These are phyloP conservation scores for Sericinus montela DNA, from an alignment of 2,888 invertebrate genomes.

Conservation along the genomic window DNA sequence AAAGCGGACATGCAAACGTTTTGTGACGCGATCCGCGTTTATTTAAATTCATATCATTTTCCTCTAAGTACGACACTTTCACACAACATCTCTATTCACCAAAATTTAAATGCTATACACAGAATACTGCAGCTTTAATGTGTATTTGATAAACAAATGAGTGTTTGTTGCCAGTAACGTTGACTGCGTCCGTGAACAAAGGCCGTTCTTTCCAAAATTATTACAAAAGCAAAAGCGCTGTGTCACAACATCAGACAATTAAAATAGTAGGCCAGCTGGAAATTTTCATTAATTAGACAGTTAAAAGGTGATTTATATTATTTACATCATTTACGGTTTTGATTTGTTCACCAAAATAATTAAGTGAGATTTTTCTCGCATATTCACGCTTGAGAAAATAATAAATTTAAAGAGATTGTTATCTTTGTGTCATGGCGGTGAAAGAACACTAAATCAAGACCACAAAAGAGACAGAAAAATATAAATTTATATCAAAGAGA, in stretches of 20 bases:
- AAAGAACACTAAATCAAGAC: no score
- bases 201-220: constrained; percentile 66
- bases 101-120: constrained; percentile 49
- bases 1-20: constrained; percentile 52
- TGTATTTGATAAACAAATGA: constrained; percentile 76
- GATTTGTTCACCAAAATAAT: constrained; percentile 44
- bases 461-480: no score
- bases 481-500: no score
- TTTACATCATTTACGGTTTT: constrained; percentile 39
- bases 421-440: no score
- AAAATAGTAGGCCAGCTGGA: constrained; percentile 76
- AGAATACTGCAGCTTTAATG: constrained; percentile 53
- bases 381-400: no score
- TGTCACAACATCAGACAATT: constrained; percentile 74
- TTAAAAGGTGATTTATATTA: constrained; percentile 46
- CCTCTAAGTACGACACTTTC: constrained; percentile 58
- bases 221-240: constrained; percentile 58
- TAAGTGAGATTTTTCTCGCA: background rate
- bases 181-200: constrained; percentile 62
- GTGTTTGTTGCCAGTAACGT: constrained; percentile 47
- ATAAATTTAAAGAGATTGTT: no score
- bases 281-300: constrained; percentile 75
- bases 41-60: constrained; percentile 70
- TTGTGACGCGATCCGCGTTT: constrained; percentile 45
- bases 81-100: constrained; percentile 73